Conservation (phyloP, 2,113 vertebrate genomes). For the Myotis davidii region DNA sequence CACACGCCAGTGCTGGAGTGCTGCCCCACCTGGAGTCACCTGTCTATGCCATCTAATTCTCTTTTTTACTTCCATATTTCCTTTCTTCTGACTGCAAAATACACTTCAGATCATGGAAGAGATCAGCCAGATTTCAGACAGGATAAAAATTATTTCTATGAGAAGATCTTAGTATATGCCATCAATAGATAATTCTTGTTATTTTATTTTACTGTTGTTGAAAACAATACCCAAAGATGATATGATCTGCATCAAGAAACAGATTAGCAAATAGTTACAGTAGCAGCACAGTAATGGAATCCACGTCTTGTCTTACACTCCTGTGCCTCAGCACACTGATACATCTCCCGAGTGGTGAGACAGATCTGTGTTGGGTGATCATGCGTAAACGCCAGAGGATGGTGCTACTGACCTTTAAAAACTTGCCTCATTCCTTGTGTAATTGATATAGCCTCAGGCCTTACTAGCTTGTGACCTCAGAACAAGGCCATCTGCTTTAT, state of each 20-base stretch:
- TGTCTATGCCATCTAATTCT: not conserved
- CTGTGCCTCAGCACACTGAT: not conserved
- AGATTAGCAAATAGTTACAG: conserved; percentile 24
- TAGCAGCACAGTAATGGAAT: not conserved
- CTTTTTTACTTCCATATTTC: not conserved
- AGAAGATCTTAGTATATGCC: not conserved
- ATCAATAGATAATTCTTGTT: conserved; percentile 13
- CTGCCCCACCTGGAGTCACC: not conserved
- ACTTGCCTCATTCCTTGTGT: not conserved
- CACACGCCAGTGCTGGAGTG: conserved; percentile 85
- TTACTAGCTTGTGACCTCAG: conserved; percentile 11
- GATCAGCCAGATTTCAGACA: not conserved
- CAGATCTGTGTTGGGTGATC: not conserved
- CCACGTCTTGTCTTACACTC: not conserved
- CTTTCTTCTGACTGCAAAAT: not conserved
- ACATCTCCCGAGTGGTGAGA: not conserved
- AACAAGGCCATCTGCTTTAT: not conserved
- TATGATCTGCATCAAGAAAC: not conserved
- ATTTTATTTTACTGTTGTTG: conserved; percentile 54
- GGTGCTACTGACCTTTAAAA: conserved; percentile 20
- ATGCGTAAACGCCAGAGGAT: not conserved
- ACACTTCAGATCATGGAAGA: conserved; percentile 2
- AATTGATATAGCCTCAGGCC: not conserved
- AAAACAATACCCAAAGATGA: conserved; percentile 24
- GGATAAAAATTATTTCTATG: conserved; percentile 32